Evolutionary conservation across 2,888 invertebrate genomes (phyloP).

Genomic region (Oxytorus armatus): DNA sequence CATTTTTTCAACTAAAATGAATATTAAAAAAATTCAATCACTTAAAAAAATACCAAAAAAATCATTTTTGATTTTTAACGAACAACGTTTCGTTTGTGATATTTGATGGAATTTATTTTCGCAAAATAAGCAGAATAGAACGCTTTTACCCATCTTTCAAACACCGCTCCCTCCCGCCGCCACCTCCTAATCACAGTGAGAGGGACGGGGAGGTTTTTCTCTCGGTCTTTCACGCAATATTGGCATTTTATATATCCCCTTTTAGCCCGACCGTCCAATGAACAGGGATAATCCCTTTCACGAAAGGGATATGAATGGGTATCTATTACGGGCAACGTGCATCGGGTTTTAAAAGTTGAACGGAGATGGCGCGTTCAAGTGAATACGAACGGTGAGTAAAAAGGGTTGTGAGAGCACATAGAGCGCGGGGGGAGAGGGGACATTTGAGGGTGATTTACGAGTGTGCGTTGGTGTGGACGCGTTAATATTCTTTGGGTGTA

Average conservation of each 20-base stretch:
- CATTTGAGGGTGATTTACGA: slow-evolving; percentile 13
- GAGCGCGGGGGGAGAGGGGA: neutral
- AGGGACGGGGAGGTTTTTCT: neutral
- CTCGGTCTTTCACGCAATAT: neutral
- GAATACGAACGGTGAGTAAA: slow-evolving; percentile 37
- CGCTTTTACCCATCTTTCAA: too few species aligned
- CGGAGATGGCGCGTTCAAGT: slow-evolving; percentile 39
- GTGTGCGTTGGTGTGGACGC: slow-evolving; percentile 52
- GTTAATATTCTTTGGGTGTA: slow-evolving; percentile 77
- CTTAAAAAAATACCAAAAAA: too few species aligned
- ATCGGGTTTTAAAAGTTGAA: slow-evolving; percentile 66
- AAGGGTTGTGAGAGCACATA: slow-evolving; percentile 49
- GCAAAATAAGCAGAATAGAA: too few species aligned
- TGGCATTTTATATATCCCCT: neutral
- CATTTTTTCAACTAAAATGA: too few species aligned
- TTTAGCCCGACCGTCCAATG: slow-evolving; percentile 34
- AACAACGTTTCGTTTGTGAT: too few species aligned
- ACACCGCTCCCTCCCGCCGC: too few species aligned
- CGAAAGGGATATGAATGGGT: slow-evolving; percentile 61
- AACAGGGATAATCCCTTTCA: slow-evolving; percentile 65
- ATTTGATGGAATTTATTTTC: too few species aligned
- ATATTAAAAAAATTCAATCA: too few species aligned
- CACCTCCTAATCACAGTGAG: neutral
- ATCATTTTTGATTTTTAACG: neutral
- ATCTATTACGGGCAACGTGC: slow-evolving; percentile 70